Evolutionary conservation across 2,888 invertebrate genomes (phyloP), one percentile per base, ranked within the genome.

Genomic region (Caenorhabditis afra): DNA sequence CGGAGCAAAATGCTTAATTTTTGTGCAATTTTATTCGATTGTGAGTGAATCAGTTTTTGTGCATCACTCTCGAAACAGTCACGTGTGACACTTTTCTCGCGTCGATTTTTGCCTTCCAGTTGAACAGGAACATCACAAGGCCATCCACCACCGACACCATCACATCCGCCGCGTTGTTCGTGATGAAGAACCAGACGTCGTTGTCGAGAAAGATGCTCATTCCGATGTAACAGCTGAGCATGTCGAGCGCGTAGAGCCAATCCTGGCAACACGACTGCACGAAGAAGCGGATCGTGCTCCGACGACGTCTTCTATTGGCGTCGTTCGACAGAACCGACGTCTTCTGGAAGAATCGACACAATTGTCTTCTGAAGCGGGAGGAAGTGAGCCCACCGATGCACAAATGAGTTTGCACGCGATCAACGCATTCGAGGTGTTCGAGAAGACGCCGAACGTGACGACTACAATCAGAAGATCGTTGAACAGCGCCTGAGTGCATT

Each of bases 261-360:
- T 58, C 57, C 20, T 58, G 57, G 14, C 41, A 44, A n/a, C 39
- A 16, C 0, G 57, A 58, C 41, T 58, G 57, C 14, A 58, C 1
- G 22, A 58, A 58, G 22, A 58, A 58, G 10, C 44, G 20, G 12
- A 44, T 22, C 2, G 57, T 22, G 41, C 44, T 58, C 10, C 22
- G 22, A 14, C 44, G 41, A n/a, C 57, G 57, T 14, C 23, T 58
- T 44, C 20, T 35, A 41, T 41, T 29, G 29, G 29, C 29, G 29
- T 29, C 29, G 29, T 29, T 29, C 29, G 29, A 29, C 29, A 29
- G 29, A 29, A 29, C 29, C 29, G 29, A 29, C 29, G 39, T 58
- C 44, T 58, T 58, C 57, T 58, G 57, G 14, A 58, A 57, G n/a
- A n/a, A n/a, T n/a, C n/a, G n/a, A n/a, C n/a, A n/a, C n/a, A 29